These are phyloP conservation scores for Junonia oenone DNA, from an alignment of 2,888 invertebrate species.

Conservation along the genomic window DNA sequence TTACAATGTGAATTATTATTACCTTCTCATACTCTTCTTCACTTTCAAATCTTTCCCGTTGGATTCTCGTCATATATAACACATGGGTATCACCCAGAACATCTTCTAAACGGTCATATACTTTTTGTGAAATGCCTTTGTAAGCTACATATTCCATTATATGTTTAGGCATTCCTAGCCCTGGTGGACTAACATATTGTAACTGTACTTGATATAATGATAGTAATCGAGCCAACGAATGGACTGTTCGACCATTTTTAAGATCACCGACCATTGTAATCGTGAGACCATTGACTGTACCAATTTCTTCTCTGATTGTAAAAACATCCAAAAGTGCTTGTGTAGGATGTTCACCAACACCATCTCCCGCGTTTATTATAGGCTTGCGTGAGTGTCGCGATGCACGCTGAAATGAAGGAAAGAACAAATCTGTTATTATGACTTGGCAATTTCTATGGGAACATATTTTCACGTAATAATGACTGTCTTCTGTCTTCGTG, in stretches of 20 bases:
- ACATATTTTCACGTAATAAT: too few relatives aligned
- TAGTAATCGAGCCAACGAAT: slow-evolving; percentile 95
- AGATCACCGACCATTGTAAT: slow-evolving; percentile 99
- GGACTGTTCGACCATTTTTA: slow-evolving; percentile 98
- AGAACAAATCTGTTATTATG: too few relatives aligned
- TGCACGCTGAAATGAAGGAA: slow-evolving; percentile 86
- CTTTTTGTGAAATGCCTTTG: slow-evolving; percentile 88
- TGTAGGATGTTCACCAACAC: slow-evolving; percentile 97
- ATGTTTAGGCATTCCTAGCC: slow-evolving; percentile 94
- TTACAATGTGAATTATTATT: slow-evolving; percentile 34
- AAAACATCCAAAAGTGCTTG: slow-evolving; percentile 98
- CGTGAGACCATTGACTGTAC: slow-evolving; percentile 97
- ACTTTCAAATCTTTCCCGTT: slow-evolving; percentile 92
- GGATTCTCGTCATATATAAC: slow-evolving; percentile 98
- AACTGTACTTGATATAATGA: slow-evolving; percentile 96
- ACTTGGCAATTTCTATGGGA: too few relatives aligned
- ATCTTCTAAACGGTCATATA: slow-evolving; percentile 86
- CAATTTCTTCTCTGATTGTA: slow-evolving; percentile 98
- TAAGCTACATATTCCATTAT: slow-evolving; percentile 88
- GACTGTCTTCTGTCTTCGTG: too few relatives aligned
- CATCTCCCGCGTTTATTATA: slow-evolving; percentile 98
- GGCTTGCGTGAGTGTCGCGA: slow-evolving; percentile 91
- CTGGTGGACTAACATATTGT: slow-evolving; percentile 93
- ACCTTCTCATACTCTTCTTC: slow-evolving; percentile 93
- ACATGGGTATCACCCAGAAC: slow-evolving; percentile 97